A percentile compares a stretch with the other conserved stretches of the same genome.
phyloP scores from a whole-genome alignment of 1,140 invertebrate species.

The Atopsyche davidsoni region DNA sequence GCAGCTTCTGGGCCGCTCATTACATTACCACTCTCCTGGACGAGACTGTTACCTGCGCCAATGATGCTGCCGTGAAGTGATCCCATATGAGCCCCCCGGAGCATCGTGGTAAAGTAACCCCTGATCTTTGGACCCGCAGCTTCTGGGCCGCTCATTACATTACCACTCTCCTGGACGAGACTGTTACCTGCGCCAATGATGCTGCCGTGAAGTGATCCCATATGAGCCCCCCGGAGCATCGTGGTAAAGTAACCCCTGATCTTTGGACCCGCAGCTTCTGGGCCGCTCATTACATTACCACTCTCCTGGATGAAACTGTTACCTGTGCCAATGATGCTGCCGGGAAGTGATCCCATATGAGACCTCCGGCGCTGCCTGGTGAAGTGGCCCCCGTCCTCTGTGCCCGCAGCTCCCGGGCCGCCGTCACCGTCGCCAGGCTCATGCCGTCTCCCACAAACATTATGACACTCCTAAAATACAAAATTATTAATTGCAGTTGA shows the following conservation, averaged over 20 bases:
- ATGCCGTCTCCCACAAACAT: constrained; percentile 78
- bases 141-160: constrained; percentile 54
- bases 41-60: constrained; percentile 61
- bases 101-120: neutral
- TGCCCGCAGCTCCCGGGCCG: constrained; percentile 51
- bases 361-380: constrained; percentile 43
- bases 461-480: constrained; percentile 52
- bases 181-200: constrained; percentile 65
- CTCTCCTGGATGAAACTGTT: too few species aligned
- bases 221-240: constrained; percentile 57
- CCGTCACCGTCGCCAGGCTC: constrained; percentile 69
- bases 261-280: constrained; percentile 44
- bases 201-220: constrained; percentile 70
- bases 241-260: too few species aligned
- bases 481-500: constrained; percentile 8
- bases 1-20: too few species aligned
- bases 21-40: too few species aligned
- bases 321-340: constrained; percentile 66
- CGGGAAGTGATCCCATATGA: constrained; percentile 70
- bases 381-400: constrained; percentile 52
- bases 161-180: neutral
- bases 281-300: too few species aligned
- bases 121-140: too few species aligned
- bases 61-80: constrained; percentile 62
- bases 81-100: constrained; percentile 54